Evolutionary conservation across 1,140 invertebrate species (phyloP), one percentile per base, ranked within the genome.

Genomic region (Pinna nobilis): DNA sequence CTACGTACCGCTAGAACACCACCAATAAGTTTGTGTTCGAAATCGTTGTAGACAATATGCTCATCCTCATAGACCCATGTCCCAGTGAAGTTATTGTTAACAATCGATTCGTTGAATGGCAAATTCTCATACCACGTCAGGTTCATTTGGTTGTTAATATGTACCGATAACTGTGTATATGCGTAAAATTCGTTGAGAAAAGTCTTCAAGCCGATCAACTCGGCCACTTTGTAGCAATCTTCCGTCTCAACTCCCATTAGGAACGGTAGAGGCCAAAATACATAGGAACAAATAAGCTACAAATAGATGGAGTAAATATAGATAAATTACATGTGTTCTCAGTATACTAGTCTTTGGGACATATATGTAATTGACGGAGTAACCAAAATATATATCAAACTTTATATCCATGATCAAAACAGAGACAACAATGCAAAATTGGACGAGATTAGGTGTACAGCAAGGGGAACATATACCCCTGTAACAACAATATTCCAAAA

Each of bases 101-200:
- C 59, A 1, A 63, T 13, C 2, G 67, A 53, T 5, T n/a, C 44
- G 28, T 76, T 76, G 37, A n/a, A 35, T 30, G 76, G 70, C 0
- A 87, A 70, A 28, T 79, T 70, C n/a, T 80, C 75, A 66, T 86
- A 75, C 73, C 73, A 75, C 11, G 71, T 74, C 18, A 74, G 37
- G 53, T 74, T 74, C 18, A 67, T 41, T 20, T 25, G 18, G 35
- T 74, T 74, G 6, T 63, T 57, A 5, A 74, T 74, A 41, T 59
- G 68, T 15, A 33, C 53, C 0, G 71, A 50, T 1, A 74, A 53
- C n/a, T 47, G 44, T 32, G 55, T 61, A n/a, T 74, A 89, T 2
- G 87, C 88, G 2, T 87, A 70, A 71, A 89, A 89, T 55, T 89
- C 88, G 65, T 89, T 89, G n/a, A 87, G 63, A 59, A 88, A 86